phyloP scores from a whole-genome alignment of 2,113 vertebrate species.

The Neotoma lepida region DNA sequence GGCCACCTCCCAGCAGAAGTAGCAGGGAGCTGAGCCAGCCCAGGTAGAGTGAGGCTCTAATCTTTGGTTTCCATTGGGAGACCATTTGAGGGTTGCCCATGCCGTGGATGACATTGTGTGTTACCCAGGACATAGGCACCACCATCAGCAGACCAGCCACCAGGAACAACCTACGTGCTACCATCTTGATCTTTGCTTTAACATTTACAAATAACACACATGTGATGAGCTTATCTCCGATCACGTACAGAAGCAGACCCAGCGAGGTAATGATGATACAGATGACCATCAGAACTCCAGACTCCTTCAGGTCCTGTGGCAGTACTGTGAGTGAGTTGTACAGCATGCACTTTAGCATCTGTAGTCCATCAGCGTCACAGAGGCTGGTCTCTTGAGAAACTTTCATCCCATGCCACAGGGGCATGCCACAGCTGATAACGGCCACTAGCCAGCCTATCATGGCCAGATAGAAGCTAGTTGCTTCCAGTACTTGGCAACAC shows the following conservation, averaged over 20 bases:
- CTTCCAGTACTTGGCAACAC: background rate
- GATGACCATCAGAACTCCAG: background rate
- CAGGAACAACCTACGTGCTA: too few species aligned
- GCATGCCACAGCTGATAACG: background rate
- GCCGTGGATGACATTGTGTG: too few species aligned
- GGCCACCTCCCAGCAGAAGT: background rate
- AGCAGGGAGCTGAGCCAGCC: background rate
- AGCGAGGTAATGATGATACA: background rate
- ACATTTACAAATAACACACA: rapidly evolving
- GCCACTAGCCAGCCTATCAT: background rate
- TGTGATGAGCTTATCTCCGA: rapidly evolving
- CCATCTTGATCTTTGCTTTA: too few species aligned
- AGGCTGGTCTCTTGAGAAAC: background rate
- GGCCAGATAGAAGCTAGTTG: background rate
- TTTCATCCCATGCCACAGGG: background rate
- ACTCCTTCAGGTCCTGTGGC: background rate
- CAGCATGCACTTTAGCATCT: background rate
- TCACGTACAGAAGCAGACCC: background rate
- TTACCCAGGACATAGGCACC: too few species aligned
- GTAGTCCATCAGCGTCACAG: background rate
- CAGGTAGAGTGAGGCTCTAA: background rate
- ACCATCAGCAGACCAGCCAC: too few species aligned
- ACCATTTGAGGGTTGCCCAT: too few species aligned
- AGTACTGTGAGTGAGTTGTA: rapidly evolving
- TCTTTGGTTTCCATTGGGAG: background rate